These are phyloP conservation scores for Thaumatotibia leucotreta DNA, from an alignment of 1,140 invertebrate species.

Conservation along the genomic window DNA sequence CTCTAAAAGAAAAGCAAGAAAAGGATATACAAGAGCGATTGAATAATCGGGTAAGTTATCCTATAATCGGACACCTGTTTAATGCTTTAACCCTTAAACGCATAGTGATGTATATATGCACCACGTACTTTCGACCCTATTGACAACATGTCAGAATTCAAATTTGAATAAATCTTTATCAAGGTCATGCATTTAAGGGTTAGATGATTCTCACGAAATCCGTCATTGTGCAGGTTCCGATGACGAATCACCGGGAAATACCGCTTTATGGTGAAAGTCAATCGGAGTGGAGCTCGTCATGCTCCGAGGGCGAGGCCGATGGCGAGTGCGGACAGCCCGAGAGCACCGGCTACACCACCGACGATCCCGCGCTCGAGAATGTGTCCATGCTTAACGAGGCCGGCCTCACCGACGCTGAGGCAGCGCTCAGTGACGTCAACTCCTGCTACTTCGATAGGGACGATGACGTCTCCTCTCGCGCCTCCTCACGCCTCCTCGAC, in stretches of 20 bases:
- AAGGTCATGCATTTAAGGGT: too few species aligned
- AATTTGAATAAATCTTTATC: too few species aligned
- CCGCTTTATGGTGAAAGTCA: constrained; percentile 79
- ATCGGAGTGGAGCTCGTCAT: constrained; percentile 85
- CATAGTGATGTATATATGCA: too few species aligned
- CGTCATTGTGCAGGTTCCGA: constrained; percentile 34
- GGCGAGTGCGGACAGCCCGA: constrained; percentile 79
- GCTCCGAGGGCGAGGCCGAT: constrained; percentile 72
- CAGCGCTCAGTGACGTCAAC: constrained; percentile 89
- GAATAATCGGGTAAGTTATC: constrained; percentile 53
- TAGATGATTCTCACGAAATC: neutral
- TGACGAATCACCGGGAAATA: constrained; percentile 63
- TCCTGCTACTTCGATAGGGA: constrained; percentile 88
- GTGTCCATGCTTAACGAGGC: constrained; percentile 89
- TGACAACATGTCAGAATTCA: too few species aligned
- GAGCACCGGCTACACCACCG: constrained; percentile 88
- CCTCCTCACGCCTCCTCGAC: constrained; percentile 86
- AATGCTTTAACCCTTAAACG: too few species aligned
- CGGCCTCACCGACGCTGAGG: constrained; percentile 91
- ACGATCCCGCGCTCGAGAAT: constrained; percentile 89
- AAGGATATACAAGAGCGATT: constrained; percentile 56
- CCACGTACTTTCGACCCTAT: too few species aligned
- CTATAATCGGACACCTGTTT: neutral
- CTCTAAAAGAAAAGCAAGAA: constrained; percentile 56
- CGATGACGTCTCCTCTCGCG: constrained; percentile 86